Percentiles rank a stretch among this genome's conserved stretches.
Evolutionary conservation across 2,888 invertebrate genomes (phyloP).

Genomic region (Calameuta filiformis): DNA sequence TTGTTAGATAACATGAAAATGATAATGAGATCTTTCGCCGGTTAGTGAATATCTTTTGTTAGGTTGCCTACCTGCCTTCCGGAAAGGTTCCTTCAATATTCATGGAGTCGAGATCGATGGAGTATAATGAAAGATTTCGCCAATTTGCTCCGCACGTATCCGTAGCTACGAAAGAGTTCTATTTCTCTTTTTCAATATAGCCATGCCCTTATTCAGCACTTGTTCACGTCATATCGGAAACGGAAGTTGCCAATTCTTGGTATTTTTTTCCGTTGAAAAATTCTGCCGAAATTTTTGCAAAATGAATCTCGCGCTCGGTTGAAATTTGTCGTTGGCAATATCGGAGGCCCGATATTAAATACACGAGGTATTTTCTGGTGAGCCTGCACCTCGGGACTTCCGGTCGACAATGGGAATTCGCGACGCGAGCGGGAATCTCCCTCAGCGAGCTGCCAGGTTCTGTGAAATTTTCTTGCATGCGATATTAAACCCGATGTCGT

Average conservation of each 20-base stretch:
- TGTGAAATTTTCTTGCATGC: neutral
- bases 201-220: neutral
- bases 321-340: neutral
- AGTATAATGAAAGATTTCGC: neutral
- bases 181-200: neutral
- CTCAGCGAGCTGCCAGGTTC: neutral
- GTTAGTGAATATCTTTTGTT: neutral
- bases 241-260: neutral
- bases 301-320: neutral
- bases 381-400: neutral
- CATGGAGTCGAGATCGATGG: neutral
- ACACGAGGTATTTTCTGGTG: neutral
- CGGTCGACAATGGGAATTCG: neutral
- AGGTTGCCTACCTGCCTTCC: neutral
- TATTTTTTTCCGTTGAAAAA: neutral
- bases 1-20: neutral
- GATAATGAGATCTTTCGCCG: neutral
- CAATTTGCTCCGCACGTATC: neutral
- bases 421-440: neutral
- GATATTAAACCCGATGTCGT: neutral
- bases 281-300: neutral
- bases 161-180: neutral
- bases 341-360: neutral
- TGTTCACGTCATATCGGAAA: neutral
- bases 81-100: neutral